Percentiles rank a stretch among this genome's conserved stretches.
Conservation (phyloP, 2,797 vertebrate genomes). For the Scarus forsteni region DNA sequence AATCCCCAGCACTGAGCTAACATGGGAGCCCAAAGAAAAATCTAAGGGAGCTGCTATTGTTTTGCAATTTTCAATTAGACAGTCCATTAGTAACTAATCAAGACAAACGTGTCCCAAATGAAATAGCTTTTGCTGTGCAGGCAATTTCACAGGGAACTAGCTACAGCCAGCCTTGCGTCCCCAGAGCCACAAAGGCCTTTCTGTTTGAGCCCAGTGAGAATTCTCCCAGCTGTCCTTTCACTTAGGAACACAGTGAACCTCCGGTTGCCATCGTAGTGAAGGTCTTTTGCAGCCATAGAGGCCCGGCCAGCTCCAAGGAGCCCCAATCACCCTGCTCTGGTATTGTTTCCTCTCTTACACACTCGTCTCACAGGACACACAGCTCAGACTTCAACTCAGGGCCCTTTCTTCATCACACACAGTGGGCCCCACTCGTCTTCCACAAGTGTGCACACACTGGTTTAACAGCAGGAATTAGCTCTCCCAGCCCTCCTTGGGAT, state of each 20-base stretch:
- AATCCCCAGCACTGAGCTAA: constrained; percentile 33
- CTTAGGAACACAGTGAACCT: constrained; percentile 89
- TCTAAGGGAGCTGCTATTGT: constrained; percentile 49
- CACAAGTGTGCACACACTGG: constrained; percentile 65
- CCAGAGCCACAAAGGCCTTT: constrained; percentile 86
- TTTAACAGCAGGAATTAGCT: constrained; percentile 52
- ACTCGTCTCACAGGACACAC: constrained; percentile 82
- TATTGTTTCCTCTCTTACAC: constrained; percentile 83
- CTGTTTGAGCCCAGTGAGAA: constrained; percentile 89
- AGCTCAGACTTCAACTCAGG: constrained; percentile 71
- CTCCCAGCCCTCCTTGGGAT: constrained; percentile 30
- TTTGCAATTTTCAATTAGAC: constrained; percentile 74
- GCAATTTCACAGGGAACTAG: constrained; percentile 82
- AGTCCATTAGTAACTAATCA: constrained; percentile 79
- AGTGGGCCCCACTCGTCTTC: constrained; percentile 72
- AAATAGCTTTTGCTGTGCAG: constrained; percentile 82
- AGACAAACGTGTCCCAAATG: constrained; percentile 76
- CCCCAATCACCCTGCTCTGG: constrained; percentile 84
- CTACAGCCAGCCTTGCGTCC: constrained; percentile 83
- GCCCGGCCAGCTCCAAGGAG: constrained; percentile 85
- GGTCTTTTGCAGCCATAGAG: constrained; percentile 86
- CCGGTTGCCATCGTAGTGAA: constrained; percentile 89
- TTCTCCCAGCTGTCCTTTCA: constrained; percentile 89
- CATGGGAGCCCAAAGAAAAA: constrained; percentile 28
- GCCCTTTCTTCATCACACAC: constrained; percentile 72